Conservation (phyloP, 1,140 invertebrate genomes). For the Drosophila nasuta region DNA sequence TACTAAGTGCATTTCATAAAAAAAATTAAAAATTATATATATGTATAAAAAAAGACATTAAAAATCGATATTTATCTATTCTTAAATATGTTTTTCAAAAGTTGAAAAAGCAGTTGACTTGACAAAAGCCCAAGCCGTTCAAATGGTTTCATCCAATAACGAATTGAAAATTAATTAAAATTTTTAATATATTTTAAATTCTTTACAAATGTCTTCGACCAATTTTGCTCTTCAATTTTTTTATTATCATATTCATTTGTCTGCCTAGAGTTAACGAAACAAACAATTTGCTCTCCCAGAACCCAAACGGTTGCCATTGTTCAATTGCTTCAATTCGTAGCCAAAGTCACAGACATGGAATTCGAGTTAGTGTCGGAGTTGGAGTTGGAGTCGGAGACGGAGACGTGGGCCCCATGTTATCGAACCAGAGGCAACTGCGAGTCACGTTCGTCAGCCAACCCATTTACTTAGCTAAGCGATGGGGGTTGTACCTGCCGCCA, state of each 20-base stretch:
- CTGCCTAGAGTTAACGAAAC: background rate
- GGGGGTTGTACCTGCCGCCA: conserved; percentile 75
- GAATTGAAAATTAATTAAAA: background rate
- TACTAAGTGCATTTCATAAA: too few species aligned
- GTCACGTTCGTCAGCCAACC: conserved; percentile 77
- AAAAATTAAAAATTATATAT: too few species aligned
- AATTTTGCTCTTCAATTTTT: too few species aligned
- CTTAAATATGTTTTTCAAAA: too few species aligned
- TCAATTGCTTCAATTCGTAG: conserved; percentile 23
- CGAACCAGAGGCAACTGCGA: conserved; percentile 45
- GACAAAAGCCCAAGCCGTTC: too few species aligned
- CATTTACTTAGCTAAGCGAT: conserved; percentile 83
- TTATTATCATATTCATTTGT: background rate
- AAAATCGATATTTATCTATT: too few species aligned
- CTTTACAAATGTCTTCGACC: too few species aligned
- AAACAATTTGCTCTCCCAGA: conserved; percentile 5
- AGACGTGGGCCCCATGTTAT: conserved; percentile 45
- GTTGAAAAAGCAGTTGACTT: too few species aligned
- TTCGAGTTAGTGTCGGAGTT: conserved; percentile 7
- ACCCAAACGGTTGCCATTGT: conserved; percentile 44
- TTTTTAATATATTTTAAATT: background rate
- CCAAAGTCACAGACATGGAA: conserved; percentile 9
- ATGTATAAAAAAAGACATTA: too few species aligned
- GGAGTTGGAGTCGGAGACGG: conserved; percentile 8
- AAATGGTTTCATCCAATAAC: background rate